Percentiles rank a stretch among this genome's conserved stretches.
phyloP scores from a whole-genome alignment of 2,113 vertebrate species.

The Machaerirhynchus nigripectus region DNA sequence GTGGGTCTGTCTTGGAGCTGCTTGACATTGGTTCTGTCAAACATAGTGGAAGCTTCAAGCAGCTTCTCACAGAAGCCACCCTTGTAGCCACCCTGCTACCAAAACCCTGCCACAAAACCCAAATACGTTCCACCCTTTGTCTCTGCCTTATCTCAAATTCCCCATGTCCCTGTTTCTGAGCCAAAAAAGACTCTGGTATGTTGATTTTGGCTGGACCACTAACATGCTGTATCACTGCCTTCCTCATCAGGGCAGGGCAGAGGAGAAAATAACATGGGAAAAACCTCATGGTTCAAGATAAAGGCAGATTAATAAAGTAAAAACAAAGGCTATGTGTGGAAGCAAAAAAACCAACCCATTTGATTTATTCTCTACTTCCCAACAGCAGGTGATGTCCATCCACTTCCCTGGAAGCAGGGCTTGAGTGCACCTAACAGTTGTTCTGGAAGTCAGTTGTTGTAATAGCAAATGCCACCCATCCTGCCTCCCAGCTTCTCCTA shows the following conservation, averaged over 20 bases:
- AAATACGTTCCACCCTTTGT: background rate
- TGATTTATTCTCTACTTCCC: background rate
- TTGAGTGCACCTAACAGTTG: background rate
- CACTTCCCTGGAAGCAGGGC: background rate
- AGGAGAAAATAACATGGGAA: background rate
- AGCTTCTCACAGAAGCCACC: background rate
- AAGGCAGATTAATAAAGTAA: background rate
- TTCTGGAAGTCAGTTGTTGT: background rate
- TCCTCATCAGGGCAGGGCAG: accelerated
- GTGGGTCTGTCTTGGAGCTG: background rate
- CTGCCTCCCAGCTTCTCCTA: background rate
- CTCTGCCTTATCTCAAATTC: background rate
- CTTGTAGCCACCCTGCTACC: no score
- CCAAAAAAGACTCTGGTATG: background rate
- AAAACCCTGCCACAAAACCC: background rate
- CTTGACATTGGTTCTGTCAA: background rate
- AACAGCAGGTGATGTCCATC: background rate
- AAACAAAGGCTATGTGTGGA: background rate
- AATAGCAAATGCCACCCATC: accelerated
- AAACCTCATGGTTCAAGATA: background rate
- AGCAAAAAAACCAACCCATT: background rate
- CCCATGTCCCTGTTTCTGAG: background rate
- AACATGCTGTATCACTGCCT: background rate
- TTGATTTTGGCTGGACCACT: background rate
- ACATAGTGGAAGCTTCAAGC: accelerated